Evolutionary conservation across 2,797 vertebrate genomes (phyloP).

Genomic region (Siniperca scherzeri): DNA sequence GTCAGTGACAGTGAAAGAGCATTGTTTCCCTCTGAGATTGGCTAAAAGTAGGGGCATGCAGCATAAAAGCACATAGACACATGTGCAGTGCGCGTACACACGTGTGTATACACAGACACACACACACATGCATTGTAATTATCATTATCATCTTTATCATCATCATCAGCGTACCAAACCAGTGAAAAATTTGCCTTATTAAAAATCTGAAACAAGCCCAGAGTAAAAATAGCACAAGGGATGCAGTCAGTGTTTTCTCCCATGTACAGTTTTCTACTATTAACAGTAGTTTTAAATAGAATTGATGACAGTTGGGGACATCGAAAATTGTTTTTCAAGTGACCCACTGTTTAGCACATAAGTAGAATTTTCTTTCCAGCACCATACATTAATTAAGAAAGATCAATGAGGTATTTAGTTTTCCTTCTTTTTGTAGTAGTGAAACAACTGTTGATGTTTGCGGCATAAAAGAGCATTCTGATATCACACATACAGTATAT

Average conservation of each 20-base stretch:
- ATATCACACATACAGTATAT: not conserved
- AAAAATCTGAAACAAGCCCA: slow-evolving; percentile 7
- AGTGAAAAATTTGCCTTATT: slow-evolving; percentile 14
- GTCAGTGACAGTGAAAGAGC: slow-evolving; percentile 29
- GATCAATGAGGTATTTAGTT: slow-evolving; percentile 21
- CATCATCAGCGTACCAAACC: slow-evolving; percentile 4
- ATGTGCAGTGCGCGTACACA: not conserved
- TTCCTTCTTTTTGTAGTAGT: not conserved
- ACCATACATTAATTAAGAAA: slow-evolving; percentile 35
- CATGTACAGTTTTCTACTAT: not conserved
- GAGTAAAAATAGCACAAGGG: slow-evolving; percentile 13
- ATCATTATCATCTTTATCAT: not conserved
- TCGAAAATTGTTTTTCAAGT: slow-evolving; percentile 39
- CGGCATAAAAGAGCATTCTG: not conserved
- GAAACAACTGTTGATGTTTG: not conserved
- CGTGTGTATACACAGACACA: not conserved
- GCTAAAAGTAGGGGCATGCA: slow-evolving; percentile 18
- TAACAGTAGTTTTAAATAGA: slow-evolving; percentile 22
- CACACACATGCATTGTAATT: not conserved
- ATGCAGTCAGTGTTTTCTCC: not conserved
- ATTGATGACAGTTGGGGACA: slow-evolving; percentile 35
- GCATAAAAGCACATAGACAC: not conserved
- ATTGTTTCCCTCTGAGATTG: slow-evolving; percentile 28
- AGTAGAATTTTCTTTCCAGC: slow-evolving; percentile 20
- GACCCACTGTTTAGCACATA: slow-evolving; percentile 14